These are phyloP conservation scores for Andrena bucephala DNA, from an alignment of 2,888 invertebrate genomes.

Conservation along the genomic window DNA sequence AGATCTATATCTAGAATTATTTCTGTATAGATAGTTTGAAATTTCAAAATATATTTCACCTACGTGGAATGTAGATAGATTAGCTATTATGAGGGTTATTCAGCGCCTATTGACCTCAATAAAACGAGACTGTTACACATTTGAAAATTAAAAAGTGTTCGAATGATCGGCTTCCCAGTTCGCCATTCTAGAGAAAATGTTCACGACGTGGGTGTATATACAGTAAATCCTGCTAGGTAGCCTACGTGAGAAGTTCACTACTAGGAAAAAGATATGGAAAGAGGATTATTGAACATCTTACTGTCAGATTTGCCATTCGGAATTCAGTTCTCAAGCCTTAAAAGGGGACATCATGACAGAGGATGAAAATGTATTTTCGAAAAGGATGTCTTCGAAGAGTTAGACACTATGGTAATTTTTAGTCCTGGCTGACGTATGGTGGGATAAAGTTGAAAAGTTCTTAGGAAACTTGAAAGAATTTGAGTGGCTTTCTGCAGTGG, in stretches of 20 bases:
- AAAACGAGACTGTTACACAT: too few relatives aligned
- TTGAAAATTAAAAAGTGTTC: too few relatives aligned
- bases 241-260: background rate
- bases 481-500: background rate
- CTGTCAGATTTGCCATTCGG: constrained; percentile 13
- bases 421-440: background rate
- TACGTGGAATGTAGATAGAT: too few relatives aligned
- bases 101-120: too few relatives aligned
- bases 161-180: too few relatives aligned
- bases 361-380: constrained; percentile 11
- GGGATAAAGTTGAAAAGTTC: background rate
- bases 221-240: background rate
- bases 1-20: too few relatives aligned
- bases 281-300: constrained; percentile 18
- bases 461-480: background rate
- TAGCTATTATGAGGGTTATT: too few relatives aligned
- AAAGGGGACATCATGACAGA: constrained; percentile 1
- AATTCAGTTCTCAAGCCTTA: background rate
- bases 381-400: background rate
- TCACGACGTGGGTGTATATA: background rate
- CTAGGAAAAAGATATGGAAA: background rate
- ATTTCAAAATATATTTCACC: too few relatives aligned
- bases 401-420: constrained; percentile 8
- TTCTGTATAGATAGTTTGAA: too few relatives aligned
- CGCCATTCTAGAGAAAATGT: too few relatives aligned